Percentiles rank a stretch among this genome's conserved stretches.
Evolutionary conservation across 2,113 vertebrate species (phyloP).

Genomic region (Ciconia stormi): DNA sequence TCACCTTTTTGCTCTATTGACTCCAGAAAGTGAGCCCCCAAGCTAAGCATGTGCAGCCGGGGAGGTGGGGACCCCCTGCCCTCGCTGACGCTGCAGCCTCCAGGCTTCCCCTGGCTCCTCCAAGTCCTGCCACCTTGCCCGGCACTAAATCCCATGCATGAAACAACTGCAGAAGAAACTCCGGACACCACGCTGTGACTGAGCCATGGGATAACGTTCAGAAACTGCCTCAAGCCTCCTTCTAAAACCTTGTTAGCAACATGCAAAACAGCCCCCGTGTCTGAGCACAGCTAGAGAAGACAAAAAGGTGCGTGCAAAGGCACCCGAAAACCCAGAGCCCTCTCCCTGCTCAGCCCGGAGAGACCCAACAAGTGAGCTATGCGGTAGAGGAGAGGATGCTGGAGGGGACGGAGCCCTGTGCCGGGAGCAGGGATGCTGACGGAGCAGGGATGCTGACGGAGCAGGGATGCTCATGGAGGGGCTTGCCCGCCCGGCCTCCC

Average conservation of each 20-base stretch:
- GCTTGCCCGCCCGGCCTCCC: not conserved
- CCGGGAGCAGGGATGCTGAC: not conserved
- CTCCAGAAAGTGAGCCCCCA: not conserved
- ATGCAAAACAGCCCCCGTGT: fast-evolving
- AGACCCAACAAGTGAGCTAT: not conserved
- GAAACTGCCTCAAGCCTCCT: not conserved
- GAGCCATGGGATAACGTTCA: not conserved
- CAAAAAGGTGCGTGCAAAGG: not conserved
- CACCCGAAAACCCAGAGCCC: not conserved
- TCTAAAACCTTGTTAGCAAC: not conserved
- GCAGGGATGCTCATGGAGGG: not conserved
- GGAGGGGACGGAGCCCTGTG: not conserved
- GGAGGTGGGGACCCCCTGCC: not conserved
- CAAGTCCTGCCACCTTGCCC: not conserved
- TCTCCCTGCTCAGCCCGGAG: not conserved
- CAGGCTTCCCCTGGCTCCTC: not conserved
- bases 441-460: not conserved
- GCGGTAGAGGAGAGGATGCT: not conserved
- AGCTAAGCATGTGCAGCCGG: not conserved
- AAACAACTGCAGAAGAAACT: not conserved
- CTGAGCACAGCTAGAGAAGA: not conserved
- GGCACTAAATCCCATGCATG: fast-evolving
- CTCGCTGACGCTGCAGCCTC: not conserved
- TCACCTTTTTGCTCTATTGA: not conserved
- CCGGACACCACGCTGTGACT: fast-evolving